phyloP scores from a whole-genome alignment of 2,888 invertebrate species.

The Catotricha subobsoleta region DNA sequence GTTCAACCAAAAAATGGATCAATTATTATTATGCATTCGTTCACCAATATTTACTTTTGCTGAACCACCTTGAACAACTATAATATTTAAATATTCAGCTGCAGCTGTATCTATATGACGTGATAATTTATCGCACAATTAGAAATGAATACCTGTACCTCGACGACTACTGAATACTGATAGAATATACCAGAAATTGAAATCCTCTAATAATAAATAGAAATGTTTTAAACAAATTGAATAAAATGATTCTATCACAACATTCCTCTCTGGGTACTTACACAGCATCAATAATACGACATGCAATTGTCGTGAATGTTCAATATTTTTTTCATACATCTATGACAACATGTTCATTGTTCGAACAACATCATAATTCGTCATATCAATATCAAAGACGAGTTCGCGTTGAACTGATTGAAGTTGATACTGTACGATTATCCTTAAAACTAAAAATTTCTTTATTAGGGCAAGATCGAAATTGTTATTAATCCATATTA shows the following conservation, averaged over 20 bases:
- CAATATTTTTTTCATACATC: constrained; percentile 90
- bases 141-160: constrained; percentile 98
- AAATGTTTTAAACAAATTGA: background rate
- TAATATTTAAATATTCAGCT: constrained; percentile 61
- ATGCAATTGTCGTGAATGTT: constrained; percentile 89
- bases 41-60: constrained; percentile 47
- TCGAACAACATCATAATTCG: constrained; percentile 94
- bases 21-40: constrained; percentile 66
- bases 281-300: constrained; percentile 71
- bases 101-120: constrained; percentile 61
- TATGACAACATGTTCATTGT: constrained; percentile 81
- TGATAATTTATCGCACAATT: constrained; percentile 86
- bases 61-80: background rate
- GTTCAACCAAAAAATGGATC: constrained; percentile 68
- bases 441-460: constrained; percentile 23
- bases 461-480: too few relatives aligned
- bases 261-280: constrained; percentile 61
- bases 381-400: constrained; percentile 98
- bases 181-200: constrained; percentile 80
- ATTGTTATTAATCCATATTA: too few relatives aligned
- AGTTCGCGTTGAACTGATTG: constrained; percentile 55
- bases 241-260: background rate
- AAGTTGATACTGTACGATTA: constrained; percentile 22
- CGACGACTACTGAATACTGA: constrained; percentile 98
- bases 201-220: constrained; percentile 51